Evolutionary conservation across 2,888 invertebrate species (phyloP), one percentile per base, ranked within the genome.

Genomic region (Malthinus seriepunctatus): DNA sequence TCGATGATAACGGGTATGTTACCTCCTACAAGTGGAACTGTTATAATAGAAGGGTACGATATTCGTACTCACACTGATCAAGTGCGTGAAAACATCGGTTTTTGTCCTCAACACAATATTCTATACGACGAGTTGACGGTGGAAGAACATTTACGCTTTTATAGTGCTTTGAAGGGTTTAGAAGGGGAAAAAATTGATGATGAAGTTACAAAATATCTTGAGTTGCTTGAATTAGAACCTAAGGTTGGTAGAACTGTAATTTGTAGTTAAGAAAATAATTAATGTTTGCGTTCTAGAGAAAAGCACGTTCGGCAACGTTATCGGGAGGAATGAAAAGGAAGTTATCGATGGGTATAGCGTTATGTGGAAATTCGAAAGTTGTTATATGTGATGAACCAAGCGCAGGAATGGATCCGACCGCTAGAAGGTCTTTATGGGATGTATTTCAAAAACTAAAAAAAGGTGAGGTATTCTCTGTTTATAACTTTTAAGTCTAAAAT

Each of bases 371-470:
- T 14, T 89, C 91, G 0, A 86, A 88, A 66, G 88, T 89, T 1
- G 87, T 89, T 9, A 79, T 89, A 60, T 79, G 88, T 15, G 90
- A 90, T 73, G 90, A 90, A 73, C 90, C 91, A 1, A 91, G 92
- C 1, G 90, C 91, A 0, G 93, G 93, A 11, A 89, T 94, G 86
- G 93, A 93, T 78, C 93, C 93, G 0, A 86, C 91, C n/a, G 90
- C 93, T 0, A 80, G 93, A 49, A 81, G 93, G 49, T 88, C 88
- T 10, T 82, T 93, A 1, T 95, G 95, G 94, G 89, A 93, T 67
- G 78, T 95, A 11, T 76, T 95, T 63, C 87, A 89, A 75, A 80
- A 80, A 64, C 86, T 90, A 69, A 89, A 91, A 70, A 79, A 80
- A 65, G 84, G 84, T 32, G 12, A 23, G 3, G 9, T 11, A n/a